Percentiles rank a stretch among this genome's conserved stretches.
Evolutionary conservation across 1,140 invertebrate genomes (phyloP).

Genomic region (Chironomus tepperi): DNA sequence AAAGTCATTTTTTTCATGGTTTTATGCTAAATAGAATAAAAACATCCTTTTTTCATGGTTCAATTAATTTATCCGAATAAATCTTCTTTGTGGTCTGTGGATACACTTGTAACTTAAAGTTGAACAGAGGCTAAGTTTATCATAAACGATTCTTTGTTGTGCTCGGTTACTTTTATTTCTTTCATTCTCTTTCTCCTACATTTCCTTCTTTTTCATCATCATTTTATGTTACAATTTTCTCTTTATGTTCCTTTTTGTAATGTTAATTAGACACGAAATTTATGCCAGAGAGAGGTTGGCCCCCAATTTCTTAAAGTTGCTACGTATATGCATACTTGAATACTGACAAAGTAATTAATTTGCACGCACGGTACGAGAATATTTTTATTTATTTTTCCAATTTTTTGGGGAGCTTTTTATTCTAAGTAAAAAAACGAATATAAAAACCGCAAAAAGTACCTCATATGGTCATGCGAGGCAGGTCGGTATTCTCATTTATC

Average conservation of each 20-base stretch:
- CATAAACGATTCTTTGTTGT: too few relatives aligned
- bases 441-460: background rate
- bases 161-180: background rate
- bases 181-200: background rate
- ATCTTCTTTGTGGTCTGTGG: too few relatives aligned
- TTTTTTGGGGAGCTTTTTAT: background rate
- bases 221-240: background rate
- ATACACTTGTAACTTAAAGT: too few relatives aligned
- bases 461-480: background rate
- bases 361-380: background rate
- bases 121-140: too few relatives aligned
- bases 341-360: constrained; percentile 20
- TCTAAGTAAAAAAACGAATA: too few relatives aligned
- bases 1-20: too few relatives aligned
- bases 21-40: too few relatives aligned
- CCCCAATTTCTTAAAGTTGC: background rate
- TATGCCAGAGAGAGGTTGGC: background rate
- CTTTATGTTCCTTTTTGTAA: background rate
- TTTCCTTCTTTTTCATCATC: background rate
- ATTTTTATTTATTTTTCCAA: background rate
- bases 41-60: too few relatives aligned
- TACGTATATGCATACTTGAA: background rate
- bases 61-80: too few relatives aligned
- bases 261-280: constrained; percentile 13
- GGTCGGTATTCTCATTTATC: background rate